Conservation (phyloP, 2,888 invertebrate species). For the Lasioglossum malachurum region DNA sequence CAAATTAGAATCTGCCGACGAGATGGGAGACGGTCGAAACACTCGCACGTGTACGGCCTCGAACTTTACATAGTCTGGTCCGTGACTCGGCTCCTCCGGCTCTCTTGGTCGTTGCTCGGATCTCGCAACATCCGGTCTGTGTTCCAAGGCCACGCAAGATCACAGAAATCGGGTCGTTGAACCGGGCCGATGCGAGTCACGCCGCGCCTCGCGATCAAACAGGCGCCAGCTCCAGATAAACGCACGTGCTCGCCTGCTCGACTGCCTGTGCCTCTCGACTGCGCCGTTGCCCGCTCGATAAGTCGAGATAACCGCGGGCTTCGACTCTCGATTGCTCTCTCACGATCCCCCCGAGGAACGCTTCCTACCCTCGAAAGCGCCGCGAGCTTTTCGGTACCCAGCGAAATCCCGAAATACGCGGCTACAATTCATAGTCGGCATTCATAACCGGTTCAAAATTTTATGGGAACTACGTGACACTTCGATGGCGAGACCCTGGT, state of each 20-base stretch:
- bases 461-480: neutral
- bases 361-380: slow-evolving; percentile 14
- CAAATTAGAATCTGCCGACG: slow-evolving; percentile 28
- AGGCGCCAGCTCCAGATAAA: slow-evolving; percentile 71
- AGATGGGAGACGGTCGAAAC: neutral
- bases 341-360: neutral
- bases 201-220: slow-evolving; percentile 51
- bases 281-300: slow-evolving; percentile 54
- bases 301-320: slow-evolving; percentile 44
- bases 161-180: slow-evolving; percentile 75
- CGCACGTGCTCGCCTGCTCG: slow-evolving; percentile 32
- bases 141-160: slow-evolving; percentile 74
- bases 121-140: slow-evolving; percentile 73
- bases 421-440: neutral
- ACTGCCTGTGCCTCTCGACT: slow-evolving; percentile 12
- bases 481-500: neutral
- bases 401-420: neutral
- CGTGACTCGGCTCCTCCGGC: slow-evolving; percentile 44
- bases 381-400: neutral
- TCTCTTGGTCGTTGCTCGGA: slow-evolving; percentile 36
- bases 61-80: slow-evolving; percentile 66
- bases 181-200: slow-evolving; percentile 65
- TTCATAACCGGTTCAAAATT: neutral
- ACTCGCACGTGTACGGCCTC: slow-evolving; percentile 53
- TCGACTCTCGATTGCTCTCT: slow-evolving; percentile 3